Base-by-base conservation (phyloP, 1,140 invertebrate species). In the Drosophila repletoides region DNA sequence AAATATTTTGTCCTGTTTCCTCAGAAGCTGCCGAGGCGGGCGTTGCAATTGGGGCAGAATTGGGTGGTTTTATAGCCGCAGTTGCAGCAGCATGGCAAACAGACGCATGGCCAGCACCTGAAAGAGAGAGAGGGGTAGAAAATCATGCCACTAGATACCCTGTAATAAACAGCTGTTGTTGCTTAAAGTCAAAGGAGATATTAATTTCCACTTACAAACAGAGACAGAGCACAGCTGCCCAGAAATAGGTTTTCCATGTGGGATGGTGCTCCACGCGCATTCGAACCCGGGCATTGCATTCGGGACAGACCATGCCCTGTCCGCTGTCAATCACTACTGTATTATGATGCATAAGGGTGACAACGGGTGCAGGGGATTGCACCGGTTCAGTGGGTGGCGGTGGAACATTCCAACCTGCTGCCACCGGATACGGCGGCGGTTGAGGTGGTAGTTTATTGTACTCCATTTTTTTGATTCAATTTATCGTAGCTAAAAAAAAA, bases 21-120 rank as follows among this genome's bases (percentile, higher is more conserved):
- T 60, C 31, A 80, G 31, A 70, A 74, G 0, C 52, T 56, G 34
- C 94, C 94, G 9, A 95, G 77, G 61, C 90, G 94, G 1, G 91
- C 77, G 9, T 91, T 91, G 71, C 94, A 95, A 34, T 91, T 91
- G 10, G 94, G 93, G 73, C 94, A 95, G 66, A 92, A 93, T 67
- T 95, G 94, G 46, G 93, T 93, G n/a, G 92, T 92, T 6, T 90
- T 91, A 63, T 93, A 90, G 72, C 93, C 94, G 5, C 90, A 92
- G 64, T 94, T 92, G 64, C 93, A 92, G 56, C 93, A 94, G 61
- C 94, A 94, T 2, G 94, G 93, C n/a, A 93, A 75, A 41, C 92
- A 93, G 5, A 92, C 92, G 65, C 93, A 94, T 1, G 91, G 91
- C 90, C 92, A 94, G 52, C 72, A 83, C 0, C 81, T 84, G 88